phyloP scores from a whole-genome alignment of 2,888 invertebrate species.

The Thalpophila matura region DNA sequence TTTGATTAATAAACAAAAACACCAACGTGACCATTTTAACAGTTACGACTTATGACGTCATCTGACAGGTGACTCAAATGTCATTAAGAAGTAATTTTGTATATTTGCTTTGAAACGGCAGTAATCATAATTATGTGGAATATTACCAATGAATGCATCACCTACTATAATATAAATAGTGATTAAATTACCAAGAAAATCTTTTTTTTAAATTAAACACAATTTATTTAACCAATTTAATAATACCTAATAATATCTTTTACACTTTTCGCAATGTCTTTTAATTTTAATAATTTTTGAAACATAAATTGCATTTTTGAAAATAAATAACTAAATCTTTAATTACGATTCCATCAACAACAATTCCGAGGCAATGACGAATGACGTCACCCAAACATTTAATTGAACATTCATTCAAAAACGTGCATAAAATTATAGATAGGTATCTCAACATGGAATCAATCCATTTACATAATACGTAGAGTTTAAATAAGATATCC shows the following conservation, averaged over 20 bases:
- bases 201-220: conserved; percentile 5
- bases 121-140: conserved; percentile 26
- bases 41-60: conserved; percentile 17
- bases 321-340: conserved; percentile 19
- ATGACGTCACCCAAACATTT: conserved; percentile 6
- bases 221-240: conserved; percentile 1
- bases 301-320: background rate
- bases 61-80: conserved; percentile 32
- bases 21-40: conserved; percentile 3
- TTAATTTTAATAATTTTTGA: conserved; percentile 11
- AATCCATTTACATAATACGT: conserved; percentile 20
- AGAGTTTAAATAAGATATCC: background rate
- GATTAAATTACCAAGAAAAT: conserved; percentile 2
- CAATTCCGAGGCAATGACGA: conserved; percentile 20
- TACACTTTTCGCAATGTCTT: conserved; percentile 22
- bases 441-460: conserved; percentile 23
- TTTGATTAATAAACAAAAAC: conserved; percentile 34
- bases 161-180: background rate
- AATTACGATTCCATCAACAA: conserved; percentile 14
- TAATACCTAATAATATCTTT: conserved; percentile 19
- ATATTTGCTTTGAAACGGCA: conserved; percentile 3
- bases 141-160: conserved; percentile 13
- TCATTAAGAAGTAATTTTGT: conserved; percentile 9
- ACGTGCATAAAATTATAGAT: conserved; percentile 23
- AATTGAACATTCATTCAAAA: conserved; percentile 1